Percentiles rank a stretch among this genome's conserved stretches.
Conservation (phyloP, 2,888 invertebrate genomes). For the Drosophila paranaensis region DNA sequence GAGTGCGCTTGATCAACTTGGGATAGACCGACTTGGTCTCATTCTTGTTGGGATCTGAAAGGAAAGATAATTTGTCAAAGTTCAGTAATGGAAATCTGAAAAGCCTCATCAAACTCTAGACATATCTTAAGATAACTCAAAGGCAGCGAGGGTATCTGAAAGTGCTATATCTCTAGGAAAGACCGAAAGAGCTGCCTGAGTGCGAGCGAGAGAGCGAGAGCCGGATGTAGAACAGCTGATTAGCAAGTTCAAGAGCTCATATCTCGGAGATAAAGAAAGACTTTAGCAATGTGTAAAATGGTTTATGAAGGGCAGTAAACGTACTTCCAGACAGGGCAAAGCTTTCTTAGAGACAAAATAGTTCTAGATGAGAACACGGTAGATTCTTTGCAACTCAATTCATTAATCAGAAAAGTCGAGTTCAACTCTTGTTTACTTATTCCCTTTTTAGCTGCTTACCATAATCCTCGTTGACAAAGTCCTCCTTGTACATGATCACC, state of each 20-base stretch:
- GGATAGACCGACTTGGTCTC: constrained; percentile 37
- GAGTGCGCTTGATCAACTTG: constrained; percentile 60
- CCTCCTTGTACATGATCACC: constrained; percentile 82
- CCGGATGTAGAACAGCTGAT: too few relatives aligned
- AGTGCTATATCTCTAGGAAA: too few relatives aligned
- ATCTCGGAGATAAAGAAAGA: background rate
- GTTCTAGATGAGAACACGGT: too few relatives aligned
- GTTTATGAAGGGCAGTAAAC: background rate
- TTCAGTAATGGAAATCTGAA: too few relatives aligned
- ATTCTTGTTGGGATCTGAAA: constrained; percentile 68
- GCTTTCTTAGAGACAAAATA: background rate
- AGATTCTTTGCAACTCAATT: too few relatives aligned
- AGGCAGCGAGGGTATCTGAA: too few relatives aligned
- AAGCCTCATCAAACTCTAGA: too few relatives aligned
- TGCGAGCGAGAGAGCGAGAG: too few relatives aligned
- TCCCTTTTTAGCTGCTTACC: constrained; percentile 55
- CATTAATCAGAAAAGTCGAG: background rate
- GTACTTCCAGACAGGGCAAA: background rate
- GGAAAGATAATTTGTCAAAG: too few relatives aligned
- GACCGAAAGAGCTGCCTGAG: too few relatives aligned
- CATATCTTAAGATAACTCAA: too few relatives aligned
- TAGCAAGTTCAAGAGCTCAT: background rate
- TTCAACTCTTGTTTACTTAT: background rate
- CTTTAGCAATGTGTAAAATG: background rate
- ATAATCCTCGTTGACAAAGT: constrained; percentile 83